Base-by-base conservation (phyloP, 2,797 vertebrate genomes). In the Betta splendens region DNA sequence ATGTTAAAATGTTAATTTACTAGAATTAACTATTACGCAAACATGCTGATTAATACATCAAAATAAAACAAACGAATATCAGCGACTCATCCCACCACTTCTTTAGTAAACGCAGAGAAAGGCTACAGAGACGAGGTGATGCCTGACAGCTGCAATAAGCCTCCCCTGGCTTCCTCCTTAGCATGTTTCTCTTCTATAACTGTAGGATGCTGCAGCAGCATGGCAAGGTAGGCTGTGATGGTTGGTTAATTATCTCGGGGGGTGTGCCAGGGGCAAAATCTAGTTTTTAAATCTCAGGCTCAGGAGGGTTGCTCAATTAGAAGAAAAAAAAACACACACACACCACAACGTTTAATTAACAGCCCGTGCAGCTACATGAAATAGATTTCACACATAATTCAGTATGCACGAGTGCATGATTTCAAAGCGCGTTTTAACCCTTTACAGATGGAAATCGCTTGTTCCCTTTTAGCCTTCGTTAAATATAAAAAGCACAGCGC, bases 231-330 rank as follows among this genome's bases (percentile, higher is more conserved):
- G 77, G 57, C 77, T 77, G 71, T 81, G 79, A 76, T 79, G 86
- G 72, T 79, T 85, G 85, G 79, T 58, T 89, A 82, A 87, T 86
- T 89, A 87, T 87, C 87, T 88, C 74, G 73, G 79, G 87, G 88
- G 76, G 65, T 79, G 79, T 79, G 89, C 90, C 88, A 85, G 85
- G 72, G 91, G 89, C 89, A 72, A 90, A 88, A 92, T 88, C 85
- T 84, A 75, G 82, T 85, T 89, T 90, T 88, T 71, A 89, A 87
- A 89, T 84, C 86, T 80, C 78, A 75, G 83, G 75, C 89, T 84
- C 87, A 75, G 86, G 87, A 87, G 87, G 85, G 85, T 87, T 85
- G 81, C 80, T 81, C 85, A 88, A 81, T 88, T 87, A 88, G 80
- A 84, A 77, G 75, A 16, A 59, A 60, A 66, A 56, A 66, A 56